Base-by-base conservation (phyloP, 64 coral and sea anemone species). In the Anthopleura sola region DNA sequence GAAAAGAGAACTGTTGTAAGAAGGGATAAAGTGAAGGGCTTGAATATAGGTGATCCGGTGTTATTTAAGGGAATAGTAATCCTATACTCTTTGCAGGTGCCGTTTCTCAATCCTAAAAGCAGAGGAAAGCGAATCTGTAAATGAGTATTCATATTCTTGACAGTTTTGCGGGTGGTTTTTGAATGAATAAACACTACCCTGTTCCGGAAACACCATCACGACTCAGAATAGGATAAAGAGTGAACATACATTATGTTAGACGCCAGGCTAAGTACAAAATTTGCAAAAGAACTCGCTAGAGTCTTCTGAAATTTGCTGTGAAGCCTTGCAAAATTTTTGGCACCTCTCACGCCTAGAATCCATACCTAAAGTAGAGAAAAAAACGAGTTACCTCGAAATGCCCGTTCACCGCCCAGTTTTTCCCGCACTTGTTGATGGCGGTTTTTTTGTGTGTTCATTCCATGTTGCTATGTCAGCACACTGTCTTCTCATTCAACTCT, bases 101-200 rank as follows among this genome's bases (percentile, higher is more conserved):
- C 44, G 29, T 79, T 38, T 48, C 44, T 79, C 76, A 48, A 44
- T 23, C 37, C 76, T 79, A 79, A 79, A 79, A 79, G 76, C 76
- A 44, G 44, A 79, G 24, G 44, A 15, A 44, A 79, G 76, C 76
- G 36, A 23, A 23, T 44, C 17, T 38, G 47, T 15, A 79, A 79
- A 79, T 79, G 76, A 79, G 39, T 71, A 71, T 71, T 71, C 28
- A 71, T 71, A 14, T 34, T 53, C 13, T 39, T 79, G 76, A 46
- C 76, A 79, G 76, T 79, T 79, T 79, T 44, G 36, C 76, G 37
- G 76, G 76, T 79, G 44, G 19, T 79, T 44, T 62, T 62, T 33
- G 37, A 79, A 79, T 79, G 37, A 48, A 48, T 46, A 79, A 40
- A 8, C 28, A 71, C 66, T 31, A 34, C 66, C 66, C 29, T 34